Base-by-base conservation (phyloP, 30 jellyfish, hydroid and myxozoan species). In the Turritopsis dohrnii region DNA sequence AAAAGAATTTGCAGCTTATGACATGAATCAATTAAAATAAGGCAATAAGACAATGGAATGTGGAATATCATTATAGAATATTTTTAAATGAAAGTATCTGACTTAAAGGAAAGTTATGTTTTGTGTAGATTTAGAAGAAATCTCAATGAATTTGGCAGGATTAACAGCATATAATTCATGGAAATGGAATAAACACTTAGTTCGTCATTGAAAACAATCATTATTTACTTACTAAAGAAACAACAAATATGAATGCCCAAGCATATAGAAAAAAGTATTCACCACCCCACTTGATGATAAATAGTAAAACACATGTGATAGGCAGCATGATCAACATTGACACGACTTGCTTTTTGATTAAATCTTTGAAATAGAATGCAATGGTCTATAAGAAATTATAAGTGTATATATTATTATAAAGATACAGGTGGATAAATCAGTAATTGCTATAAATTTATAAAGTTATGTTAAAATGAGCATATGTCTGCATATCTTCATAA, bases 241-340 rank as follows among this genome's bases (percentile, higher is more conserved):
- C 92, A 24, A 92, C 89, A 18, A 94, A 76, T 19, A 88, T 52
- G 71, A 89, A 89, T 18, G 88, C 83, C 97, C 97, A 89, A 18
- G 99, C 84, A 71, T 94, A 94, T 29, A 94, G 72, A 76, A 88
- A 94, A 88, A 89, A 89, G 31, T 88, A 89, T 21, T 84, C 88
- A 17, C 99, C 99, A 16, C 99, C 97, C 84, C 89, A 85, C 79
- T 83, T 88, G 74, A 94, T 87, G 80, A 94, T 94, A 89, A 91
- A 94, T 22, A 94, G 66, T 17, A 94, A 77, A 28, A 83, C 89
- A 60, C 93, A 76, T n/a, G 97, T 88, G 60, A 86, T 83, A 7
- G 97, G 96, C 52, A 88, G 84, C 16, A 96, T 79, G 29, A 94
- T 80, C 21, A 81, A 73, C 60, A 83, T 18, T 19, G 91, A 84